Base-by-base conservation (phyloP, 1,140 invertebrate species). In the Helicoverpa zea region DNA sequence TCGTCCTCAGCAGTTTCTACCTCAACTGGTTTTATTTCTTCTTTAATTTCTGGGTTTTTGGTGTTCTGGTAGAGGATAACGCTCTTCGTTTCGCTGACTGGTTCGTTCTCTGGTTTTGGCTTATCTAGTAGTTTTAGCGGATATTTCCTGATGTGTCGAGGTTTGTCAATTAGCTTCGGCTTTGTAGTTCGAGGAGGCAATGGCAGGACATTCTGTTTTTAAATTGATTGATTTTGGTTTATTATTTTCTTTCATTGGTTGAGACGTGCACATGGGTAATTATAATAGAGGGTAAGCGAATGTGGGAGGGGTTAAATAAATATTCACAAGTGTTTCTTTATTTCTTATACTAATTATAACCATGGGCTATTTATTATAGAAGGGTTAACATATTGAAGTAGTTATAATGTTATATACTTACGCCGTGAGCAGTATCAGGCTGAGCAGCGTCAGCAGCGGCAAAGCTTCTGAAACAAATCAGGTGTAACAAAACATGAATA, bases 111-210 rank as follows among this genome's bases (percentile, higher is more conserved):
- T n/a, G 52, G 16, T 79, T 76, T 54, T 11, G 29, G 29, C 1
- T 76, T 80, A 0, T 76, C 75, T 0, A 90, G 89, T 23, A 94
- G 13, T 52, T 87, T 87, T 3, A 94, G 72, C 0, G 93, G 93
- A 73, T 94, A 89, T 64, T 91, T 92, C 7, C 93, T 81, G n/a
- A 93, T 83, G 72, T 94, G 93, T 3, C 93, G 83, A 3, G 91
- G 92, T 47, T 90, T 92, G 79, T 94, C 92, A 1, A 94, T 86
- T 2, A 94, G 77, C 78, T 92, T 91, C 0, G 92, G 89, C 70
- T 94, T 94, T 9, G 81, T 90, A 0, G 87, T 82, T 14, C 91
- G 81, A 1, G 92, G 92, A 11, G 93, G 93, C 2, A 94, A 75
- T 0, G 92, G 91, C 4, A 94, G 75, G 18, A 82, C 84, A 66